Base-by-base conservation (phyloP, 2,797 vertebrate genomes). In the Sphenopsis melanotis region DNA sequence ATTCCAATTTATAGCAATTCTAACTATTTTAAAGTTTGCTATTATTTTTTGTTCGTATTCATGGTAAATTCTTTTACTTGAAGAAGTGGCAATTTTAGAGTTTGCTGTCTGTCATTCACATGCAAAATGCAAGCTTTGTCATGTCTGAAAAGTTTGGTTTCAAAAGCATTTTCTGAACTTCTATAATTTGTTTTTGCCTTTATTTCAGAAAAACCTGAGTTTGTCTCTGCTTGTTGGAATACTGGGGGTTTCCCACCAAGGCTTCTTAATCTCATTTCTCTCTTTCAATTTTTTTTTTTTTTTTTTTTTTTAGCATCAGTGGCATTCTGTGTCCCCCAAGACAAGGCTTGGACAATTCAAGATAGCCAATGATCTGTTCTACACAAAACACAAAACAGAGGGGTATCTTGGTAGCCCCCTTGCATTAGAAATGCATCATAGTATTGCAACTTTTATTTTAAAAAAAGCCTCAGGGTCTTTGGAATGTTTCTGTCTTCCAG, bases 141-240 rank as follows among this genome's bases (percentile, higher is more conserved):
- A 71, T 77, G 78, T 71, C 75, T 47, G 71, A 55, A 88, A 75
- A 89, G 15, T 84, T 84, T 56, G 12, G 10, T 89, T 89, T 94
- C 56, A 77, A 90, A 84, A 95, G n/a, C 16, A 23, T 74, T 94
- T 92, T 93, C 63, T 94, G 41, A 82, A 53, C 17, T 41, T 72
- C 6, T 26, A 17, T 50, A 61, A 72, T 65, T 53, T 52, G 47
- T n/a, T 78, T 91, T 66, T 66, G 30, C 70, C 41, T 91, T 90
- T 60, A 60, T 41, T 96, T 90, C 74, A 84, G 60, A 90, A 83
- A 87, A 37, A 84, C 20, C 2, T 6, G 41, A 83, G 22, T 87
- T 79, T 0, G 13, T 79, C 16, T 64, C 46, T 89, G 32, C 81
- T 80, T 90, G 81, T 85, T 77, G 61, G 53, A 92, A 70, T 91